A percentile compares a stretch with the other conserved stretches of the same genome.
These are phyloP conservation scores for Leuciscus waleckii DNA, from an alignment of 2,797 vertebrate species.

Conservation along the genomic window DNA sequence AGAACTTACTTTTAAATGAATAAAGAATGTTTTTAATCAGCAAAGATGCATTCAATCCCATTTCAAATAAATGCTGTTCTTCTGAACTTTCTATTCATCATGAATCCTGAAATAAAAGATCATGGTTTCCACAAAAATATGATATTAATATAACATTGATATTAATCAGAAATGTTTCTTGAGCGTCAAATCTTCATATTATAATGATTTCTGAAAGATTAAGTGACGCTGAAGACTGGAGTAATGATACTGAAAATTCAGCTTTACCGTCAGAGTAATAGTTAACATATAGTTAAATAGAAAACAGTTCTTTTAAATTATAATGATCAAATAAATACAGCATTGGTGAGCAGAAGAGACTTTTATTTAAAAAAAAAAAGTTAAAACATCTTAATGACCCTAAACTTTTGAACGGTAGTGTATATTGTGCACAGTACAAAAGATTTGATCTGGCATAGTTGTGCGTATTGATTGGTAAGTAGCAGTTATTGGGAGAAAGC, in stretches of 20 bases:
- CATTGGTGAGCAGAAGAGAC: not conserved
- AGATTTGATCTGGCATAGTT: not conserved
- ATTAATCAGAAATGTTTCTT: not conserved
- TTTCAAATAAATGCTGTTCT: not conserved
- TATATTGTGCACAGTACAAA: not conserved
- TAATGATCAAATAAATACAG: slow-evolving; percentile 5
- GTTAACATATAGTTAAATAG: not conserved
- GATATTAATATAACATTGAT: not conserved
- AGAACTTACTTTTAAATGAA: too few species aligned
- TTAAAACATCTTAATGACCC: not conserved
- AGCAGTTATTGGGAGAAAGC: slow-evolving; percentile 6
- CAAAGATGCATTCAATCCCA: not conserved
- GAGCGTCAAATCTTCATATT: not conserved
- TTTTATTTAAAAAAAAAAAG: too few species aligned
- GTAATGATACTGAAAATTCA: too few species aligned
- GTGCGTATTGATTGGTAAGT: not conserved
- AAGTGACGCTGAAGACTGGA: not conserved
- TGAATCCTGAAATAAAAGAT: not conserved
- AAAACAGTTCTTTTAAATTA: not conserved
- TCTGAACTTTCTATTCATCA: not conserved
- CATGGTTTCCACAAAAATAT: not conserved
- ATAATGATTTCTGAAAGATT: not conserved
- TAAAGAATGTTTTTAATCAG: not conserved
- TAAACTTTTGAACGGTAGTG: not conserved
- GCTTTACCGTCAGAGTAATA: too few species aligned